These are phyloP conservation scores for Ectropis grisescens DNA, from an alignment of 1,140 invertebrate species.

Conservation along the genomic window DNA sequence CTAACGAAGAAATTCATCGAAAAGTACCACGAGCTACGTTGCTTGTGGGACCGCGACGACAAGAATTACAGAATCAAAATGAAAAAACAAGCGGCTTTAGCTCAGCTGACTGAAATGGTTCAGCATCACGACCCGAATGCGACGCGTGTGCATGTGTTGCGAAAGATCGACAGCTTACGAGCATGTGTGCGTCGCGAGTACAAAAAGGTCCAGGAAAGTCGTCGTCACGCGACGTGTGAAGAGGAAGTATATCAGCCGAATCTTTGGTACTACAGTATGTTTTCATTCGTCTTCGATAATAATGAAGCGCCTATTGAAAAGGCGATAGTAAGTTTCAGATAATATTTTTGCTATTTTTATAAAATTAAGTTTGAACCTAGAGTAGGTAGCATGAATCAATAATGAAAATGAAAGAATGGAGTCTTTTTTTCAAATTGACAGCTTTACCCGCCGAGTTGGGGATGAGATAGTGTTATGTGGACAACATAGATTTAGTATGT, in stretches of 20 bases:
- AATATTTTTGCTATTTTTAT: no score
- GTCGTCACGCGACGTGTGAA: slow-evolving; percentile 15
- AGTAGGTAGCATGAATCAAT: no score
- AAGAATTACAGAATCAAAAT: slow-evolving; percentile 35
- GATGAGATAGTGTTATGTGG: no score
- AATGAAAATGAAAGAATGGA: no score
- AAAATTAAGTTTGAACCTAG: no score
- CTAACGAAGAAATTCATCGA: slow-evolving; percentile 36
- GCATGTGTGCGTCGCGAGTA: slow-evolving; percentile 44
- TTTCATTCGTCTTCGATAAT: slow-evolving; percentile 34
- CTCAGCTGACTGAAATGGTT: slow-evolving; percentile 36
- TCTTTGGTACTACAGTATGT: slow-evolving; percentile 49
- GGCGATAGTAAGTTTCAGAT: slow-evolving; percentile 2
- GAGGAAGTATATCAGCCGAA: slow-evolving; percentile 35
- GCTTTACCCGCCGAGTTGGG: no score
- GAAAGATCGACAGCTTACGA: slow-evolving; percentile 52
- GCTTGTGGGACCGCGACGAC: slow-evolving; percentile 40
- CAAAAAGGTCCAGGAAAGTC: slow-evolving; percentile 33
- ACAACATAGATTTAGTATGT: no score
- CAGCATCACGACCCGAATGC: slow-evolving; percentile 37
- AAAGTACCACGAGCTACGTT: slow-evolving; percentile 36
- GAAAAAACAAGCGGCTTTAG: slow-evolving; percentile 37
- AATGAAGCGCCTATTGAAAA: slow-evolving; percentile 3
- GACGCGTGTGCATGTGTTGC: slow-evolving; percentile 42
- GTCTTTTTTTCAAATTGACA: no score